Conservation (phyloP, 2,113 vertebrate species). For the Delphinus delphis region DNA sequence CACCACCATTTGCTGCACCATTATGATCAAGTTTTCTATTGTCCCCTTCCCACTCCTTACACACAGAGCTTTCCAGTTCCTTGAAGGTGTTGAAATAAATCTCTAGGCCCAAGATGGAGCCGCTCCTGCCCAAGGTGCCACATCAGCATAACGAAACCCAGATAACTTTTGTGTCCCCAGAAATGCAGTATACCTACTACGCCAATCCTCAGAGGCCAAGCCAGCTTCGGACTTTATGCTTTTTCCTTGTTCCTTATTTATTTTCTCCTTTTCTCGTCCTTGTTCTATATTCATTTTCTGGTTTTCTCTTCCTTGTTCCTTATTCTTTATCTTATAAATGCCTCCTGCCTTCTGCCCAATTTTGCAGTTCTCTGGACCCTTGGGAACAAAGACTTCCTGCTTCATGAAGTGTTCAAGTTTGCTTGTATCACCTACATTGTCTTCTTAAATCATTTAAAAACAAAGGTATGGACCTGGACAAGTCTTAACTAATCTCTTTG, state of each 20-base stretch:
- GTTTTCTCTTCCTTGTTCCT: background rate
- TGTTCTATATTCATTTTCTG: background rate
- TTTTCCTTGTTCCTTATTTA: background rate
- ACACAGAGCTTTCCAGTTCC: background rate
- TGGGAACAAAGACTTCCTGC: background rate
- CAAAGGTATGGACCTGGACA: background rate
- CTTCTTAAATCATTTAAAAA: slow-evolving; percentile 27
- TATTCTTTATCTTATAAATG: background rate
- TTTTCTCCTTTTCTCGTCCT: background rate
- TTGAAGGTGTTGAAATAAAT: background rate
- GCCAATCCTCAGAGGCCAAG: background rate
- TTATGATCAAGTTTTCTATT: background rate
- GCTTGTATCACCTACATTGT: background rate
- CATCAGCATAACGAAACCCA: background rate
- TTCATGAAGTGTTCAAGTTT: background rate
- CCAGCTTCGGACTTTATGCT: background rate
- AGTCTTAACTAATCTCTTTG: slow-evolving; percentile 51
- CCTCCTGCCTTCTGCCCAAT: background rate
- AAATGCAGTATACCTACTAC: background rate
- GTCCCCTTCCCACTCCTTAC: fast-evolving
- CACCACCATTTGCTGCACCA: background rate
- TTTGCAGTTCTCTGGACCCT: background rate
- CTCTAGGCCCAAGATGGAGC: background rate
- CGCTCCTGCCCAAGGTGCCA: background rate
- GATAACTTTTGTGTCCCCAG: background rate